A percentile compares a stretch with the other conserved stretches of the same genome.
These are phyloP conservation scores for Sitta europaea DNA, from an alignment of 2,113 vertebrate species.

Conservation along the genomic window DNA sequence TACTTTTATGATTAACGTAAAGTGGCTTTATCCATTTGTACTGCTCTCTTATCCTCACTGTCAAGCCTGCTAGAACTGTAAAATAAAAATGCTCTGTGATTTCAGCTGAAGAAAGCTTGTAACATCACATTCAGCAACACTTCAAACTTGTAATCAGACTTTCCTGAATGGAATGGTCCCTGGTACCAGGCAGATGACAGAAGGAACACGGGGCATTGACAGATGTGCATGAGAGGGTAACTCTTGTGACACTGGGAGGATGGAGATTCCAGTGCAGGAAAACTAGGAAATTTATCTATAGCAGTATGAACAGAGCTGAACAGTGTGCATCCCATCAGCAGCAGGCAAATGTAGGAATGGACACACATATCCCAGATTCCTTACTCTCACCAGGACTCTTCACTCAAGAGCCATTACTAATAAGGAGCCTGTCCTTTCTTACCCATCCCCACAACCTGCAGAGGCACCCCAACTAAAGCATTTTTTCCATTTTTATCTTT, in stretches of 20 bases:
- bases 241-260: background rate
- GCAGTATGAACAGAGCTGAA: background rate
- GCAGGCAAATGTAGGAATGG: background rate
- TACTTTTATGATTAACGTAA: background rate
- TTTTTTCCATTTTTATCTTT: background rate
- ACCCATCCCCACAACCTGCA: background rate
- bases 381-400: background rate
- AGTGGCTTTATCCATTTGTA: background rate
- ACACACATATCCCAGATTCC: background rate
- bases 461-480: background rate
- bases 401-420: background rate
- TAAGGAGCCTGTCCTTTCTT: background rate
- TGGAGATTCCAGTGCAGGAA: background rate
- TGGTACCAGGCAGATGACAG: background rate
- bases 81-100: background rate
- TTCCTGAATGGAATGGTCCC: background rate
- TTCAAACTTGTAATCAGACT: background rate
- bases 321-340: background rate
- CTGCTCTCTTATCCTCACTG: background rate
- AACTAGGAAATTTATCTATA: background rate
- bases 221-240: background rate
- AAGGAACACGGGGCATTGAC: background rate
- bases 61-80: background rate
- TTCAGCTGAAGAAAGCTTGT: background rate
- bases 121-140: background rate